phyloP scores from a whole-genome alignment of 2,113 vertebrate genomes.

The Daphoenositta chrysoptera region DNA sequence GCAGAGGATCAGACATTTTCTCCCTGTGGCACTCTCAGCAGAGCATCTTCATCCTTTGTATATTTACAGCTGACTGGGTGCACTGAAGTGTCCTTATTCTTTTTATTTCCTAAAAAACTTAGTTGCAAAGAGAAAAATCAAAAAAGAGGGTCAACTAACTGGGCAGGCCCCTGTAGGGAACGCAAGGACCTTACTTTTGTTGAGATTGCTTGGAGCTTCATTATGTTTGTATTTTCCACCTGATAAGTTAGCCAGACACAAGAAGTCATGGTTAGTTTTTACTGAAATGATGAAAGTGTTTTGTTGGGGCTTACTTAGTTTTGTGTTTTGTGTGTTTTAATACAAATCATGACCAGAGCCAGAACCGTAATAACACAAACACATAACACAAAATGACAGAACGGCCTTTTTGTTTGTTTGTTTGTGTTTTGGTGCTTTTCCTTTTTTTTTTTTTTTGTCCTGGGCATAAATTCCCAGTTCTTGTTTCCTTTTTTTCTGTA shows the following conservation, averaged over 20 bases:
- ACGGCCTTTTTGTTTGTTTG: neutral
- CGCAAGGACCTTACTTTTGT: neutral
- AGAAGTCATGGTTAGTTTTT: neutral
- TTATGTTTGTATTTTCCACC: neutral
- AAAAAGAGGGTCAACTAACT: neutral
- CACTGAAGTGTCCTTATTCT: neutral
- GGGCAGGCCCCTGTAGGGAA: neutral
- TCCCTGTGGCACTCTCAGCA: neutral
- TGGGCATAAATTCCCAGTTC: neutral
- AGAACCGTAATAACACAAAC: neutral
- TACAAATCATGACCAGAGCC: neutral
- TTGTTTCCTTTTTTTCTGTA: neutral
- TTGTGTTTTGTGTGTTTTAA: neutral
- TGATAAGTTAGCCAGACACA: neutral
- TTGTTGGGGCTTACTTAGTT: neutral
- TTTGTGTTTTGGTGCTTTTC: neutral
- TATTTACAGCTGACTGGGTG: conserved; percentile 13
- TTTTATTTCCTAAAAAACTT: neutral
- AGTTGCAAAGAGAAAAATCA: neutral
- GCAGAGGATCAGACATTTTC: neutral
- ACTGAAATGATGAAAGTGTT: neutral
- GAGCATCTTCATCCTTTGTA: neutral
- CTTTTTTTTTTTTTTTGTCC: neutral
- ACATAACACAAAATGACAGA: neutral
- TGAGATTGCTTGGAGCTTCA: neutral